Percentiles rank a stretch among this genome's conserved stretches.
phyloP scores from a whole-genome alignment of 2,797 vertebrate genomes.

The Micrastur ruficollis region DNA sequence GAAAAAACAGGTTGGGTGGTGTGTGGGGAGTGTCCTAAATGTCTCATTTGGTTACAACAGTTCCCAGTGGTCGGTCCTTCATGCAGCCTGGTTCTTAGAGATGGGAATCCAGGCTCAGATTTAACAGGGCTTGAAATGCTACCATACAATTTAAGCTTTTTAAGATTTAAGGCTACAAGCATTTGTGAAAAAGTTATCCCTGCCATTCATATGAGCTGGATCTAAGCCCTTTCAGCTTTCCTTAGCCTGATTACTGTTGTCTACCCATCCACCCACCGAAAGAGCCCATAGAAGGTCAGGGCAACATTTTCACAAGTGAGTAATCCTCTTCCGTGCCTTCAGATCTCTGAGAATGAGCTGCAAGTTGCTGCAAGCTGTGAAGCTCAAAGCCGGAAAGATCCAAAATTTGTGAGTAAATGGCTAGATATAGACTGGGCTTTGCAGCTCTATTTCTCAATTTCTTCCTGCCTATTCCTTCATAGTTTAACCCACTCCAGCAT shows the following conservation, averaged over 20 bases:
- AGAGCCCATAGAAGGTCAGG: neutral
- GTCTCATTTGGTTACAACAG: neutral
- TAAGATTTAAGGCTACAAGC: neutral
- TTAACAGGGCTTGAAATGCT: neutral
- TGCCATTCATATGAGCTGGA: neutral
- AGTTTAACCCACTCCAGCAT: neutral
- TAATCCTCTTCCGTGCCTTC: neutral
- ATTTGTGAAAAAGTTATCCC: constrained; percentile 10
- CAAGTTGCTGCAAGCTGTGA: neutral
- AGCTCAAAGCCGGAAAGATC: neutral
- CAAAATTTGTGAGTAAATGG: neutral
- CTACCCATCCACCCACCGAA: neutral
- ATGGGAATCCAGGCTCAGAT: neutral
- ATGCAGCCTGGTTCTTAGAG: neutral
- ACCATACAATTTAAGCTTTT: neutral
- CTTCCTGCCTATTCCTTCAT: neutral
- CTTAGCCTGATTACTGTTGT: neutral
- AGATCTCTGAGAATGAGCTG: neutral
- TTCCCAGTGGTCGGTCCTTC: neutral
- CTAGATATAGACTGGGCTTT: neutral
- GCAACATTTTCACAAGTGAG: neutral
- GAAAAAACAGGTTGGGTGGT: neutral
- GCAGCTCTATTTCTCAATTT: neutral
- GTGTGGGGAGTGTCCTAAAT: neutral
- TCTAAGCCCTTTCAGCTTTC: neutral